A percentile compares a stretch with the other conserved stretches of the same genome.
Conservation (phyloP, 30 jellyfish, hydroid and myxozoan genomes). For the Aurelia coerulea region DNA sequence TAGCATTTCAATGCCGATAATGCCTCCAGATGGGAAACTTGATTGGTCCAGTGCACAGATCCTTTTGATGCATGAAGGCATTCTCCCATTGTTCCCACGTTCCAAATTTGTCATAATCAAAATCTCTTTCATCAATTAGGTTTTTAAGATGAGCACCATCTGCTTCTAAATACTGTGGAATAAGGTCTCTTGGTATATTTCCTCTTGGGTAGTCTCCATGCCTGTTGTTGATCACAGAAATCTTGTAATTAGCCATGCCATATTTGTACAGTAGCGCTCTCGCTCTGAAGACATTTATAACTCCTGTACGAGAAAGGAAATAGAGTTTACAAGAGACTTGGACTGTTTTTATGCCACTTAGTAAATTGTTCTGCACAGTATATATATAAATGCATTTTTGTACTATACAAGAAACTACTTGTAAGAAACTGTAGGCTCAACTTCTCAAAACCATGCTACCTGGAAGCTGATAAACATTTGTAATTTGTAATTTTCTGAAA, state of each 20-base stretch:
- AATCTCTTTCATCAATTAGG: conserved; percentile 53
- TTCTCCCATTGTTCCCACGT: conserved; percentile 62
- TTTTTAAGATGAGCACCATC: conserved; percentile 49
- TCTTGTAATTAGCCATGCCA: conserved; percentile 46
- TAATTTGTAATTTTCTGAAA: too few relatives aligned
- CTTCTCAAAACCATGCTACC: too few relatives aligned
- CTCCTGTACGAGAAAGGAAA: conserved; percentile 26
- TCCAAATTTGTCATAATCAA: conserved; percentile 17
- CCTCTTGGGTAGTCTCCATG: conserved; percentile 70
- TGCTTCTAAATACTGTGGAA: conserved; percentile 27
- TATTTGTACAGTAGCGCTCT: conserved; percentile 59
- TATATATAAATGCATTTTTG: too few relatives aligned
- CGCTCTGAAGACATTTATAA: conserved; percentile 51
- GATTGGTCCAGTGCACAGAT: conserved; percentile 58
- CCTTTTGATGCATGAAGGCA: conserved; percentile 47
- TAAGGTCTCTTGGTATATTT: conserved; percentile 41
- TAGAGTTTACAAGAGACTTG: not conserved
- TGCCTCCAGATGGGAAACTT: conserved; percentile 60
- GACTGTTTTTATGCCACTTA: not conserved
- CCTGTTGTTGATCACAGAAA: conserved; percentile 45
- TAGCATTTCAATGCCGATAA: conserved; percentile 1
- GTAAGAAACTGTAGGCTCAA: too few relatives aligned
- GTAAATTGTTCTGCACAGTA: too few relatives aligned
- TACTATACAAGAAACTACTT: too few relatives aligned
- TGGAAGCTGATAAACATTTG: too few relatives aligned